A percentile compares a stretch with the other conserved stretches of the same genome.
Conservation (phyloP, 1,140 invertebrate species). For the Camponotus floridanus region DNA sequence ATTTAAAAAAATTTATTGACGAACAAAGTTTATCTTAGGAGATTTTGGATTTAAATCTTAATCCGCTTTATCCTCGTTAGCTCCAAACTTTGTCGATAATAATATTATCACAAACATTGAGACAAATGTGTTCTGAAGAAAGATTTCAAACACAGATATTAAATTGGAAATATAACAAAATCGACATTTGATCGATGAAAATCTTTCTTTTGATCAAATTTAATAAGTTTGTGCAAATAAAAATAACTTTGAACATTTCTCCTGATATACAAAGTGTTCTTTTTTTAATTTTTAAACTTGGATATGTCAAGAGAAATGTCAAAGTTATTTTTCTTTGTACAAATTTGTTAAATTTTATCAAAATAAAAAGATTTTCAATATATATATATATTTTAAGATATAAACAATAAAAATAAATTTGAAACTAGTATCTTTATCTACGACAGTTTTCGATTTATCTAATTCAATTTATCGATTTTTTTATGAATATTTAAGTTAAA, state of each 20-base stretch:
- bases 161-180: background rate
- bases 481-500: no score
- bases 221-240: background rate
- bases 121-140: background rate
- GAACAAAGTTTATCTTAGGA: background rate
- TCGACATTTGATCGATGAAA: background rate
- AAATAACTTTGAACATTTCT: background rate
- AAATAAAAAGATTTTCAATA: background rate
- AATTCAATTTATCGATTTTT: background rate
- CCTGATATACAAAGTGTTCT: background rate
- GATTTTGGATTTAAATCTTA: slow-evolving; percentile 7
- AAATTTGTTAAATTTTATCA: no score
- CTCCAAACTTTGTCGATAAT: background rate
- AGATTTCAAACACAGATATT: background rate
- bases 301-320: no score
- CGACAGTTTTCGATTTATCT: background rate
- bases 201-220: slow-evolving; percentile 11
- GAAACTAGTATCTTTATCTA: background rate
- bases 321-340: no score
- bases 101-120: background rate
- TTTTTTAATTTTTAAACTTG: no score
- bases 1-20: no score
- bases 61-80: background rate
- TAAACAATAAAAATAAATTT: background rate
- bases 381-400: background rate